Evolutionary conservation across 2,113 vertebrate species (phyloP).

Genomic region (Chloropsis cyanopogon): DNA sequence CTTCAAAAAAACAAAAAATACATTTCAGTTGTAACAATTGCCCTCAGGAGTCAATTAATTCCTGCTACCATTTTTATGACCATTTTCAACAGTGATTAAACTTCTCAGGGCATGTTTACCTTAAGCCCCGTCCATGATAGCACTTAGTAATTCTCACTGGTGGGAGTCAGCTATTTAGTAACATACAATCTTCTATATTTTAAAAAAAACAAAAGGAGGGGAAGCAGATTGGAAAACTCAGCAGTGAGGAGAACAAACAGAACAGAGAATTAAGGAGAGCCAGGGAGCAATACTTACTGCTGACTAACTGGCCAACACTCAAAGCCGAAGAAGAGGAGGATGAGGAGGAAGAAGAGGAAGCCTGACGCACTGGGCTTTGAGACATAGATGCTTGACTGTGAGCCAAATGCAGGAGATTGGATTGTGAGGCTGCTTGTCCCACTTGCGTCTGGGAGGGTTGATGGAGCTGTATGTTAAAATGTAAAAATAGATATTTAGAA

Average conservation of each 20-base stretch:
- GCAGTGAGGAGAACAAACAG: neutral
- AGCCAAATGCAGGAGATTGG: slow-evolving; percentile 92
- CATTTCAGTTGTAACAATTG: neutral
- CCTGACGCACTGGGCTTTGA: slow-evolving; percentile 82
- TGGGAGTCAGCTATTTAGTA: neutral
- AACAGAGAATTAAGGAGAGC: slow-evolving; percentile 29
- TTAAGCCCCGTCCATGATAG: neutral
- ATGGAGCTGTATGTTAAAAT: slow-evolving; percentile 80
- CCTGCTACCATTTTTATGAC: neutral
- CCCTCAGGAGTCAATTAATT: neutral
- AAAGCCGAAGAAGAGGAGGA: slow-evolving; percentile 95
- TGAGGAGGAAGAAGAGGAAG: slow-evolving; percentile 90
- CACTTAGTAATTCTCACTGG: neutral
- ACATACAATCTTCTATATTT: neutral
- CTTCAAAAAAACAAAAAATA: neutral
- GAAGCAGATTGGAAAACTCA: slow-evolving; percentile 18
- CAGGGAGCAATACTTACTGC: slow-evolving; percentile 89
- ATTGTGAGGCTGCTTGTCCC: slow-evolving; percentile 84
- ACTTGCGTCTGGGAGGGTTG: slow-evolving; percentile 86
- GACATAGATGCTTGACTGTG: slow-evolving; percentile 90
- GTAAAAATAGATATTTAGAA: slow-evolving; percentile 67
- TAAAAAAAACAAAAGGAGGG: neutral
- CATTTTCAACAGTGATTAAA: neutral
- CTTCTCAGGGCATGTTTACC: neutral
- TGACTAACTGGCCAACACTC: slow-evolving; percentile 98